Conservation (phyloP, 2,888 invertebrate genomes). For the Blastobasis adustella region DNA sequence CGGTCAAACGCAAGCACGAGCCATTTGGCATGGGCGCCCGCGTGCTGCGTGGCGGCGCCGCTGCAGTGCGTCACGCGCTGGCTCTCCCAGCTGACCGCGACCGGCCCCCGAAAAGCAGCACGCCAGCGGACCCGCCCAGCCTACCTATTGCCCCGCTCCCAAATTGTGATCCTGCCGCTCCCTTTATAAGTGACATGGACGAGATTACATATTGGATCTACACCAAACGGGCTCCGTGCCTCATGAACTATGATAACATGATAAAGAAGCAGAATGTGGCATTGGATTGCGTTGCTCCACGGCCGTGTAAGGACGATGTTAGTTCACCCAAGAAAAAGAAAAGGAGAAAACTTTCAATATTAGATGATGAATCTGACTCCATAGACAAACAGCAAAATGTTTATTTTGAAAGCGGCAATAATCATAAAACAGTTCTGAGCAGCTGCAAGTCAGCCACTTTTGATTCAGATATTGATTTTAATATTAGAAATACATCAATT, state of each 20-base stretch:
- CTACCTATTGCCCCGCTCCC: conserved; percentile 8
- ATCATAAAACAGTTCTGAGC: conserved; percentile 27
- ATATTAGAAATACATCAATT: conserved; percentile 46
- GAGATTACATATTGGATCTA: conserved; percentile 66
- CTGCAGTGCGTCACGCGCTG: conserved; percentile 30
- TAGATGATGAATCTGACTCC: conserved; percentile 47
- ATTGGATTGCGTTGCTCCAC: conserved; percentile 39
- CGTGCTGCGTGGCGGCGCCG: conserved; percentile 35
- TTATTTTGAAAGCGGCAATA: conserved; percentile 46
- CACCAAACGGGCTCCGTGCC: conserved; percentile 64
- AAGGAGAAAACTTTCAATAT: conserved; percentile 45
- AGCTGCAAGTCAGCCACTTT: conserved; percentile 41
- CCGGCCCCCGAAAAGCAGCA: conserved; percentile 15
- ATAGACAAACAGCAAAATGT: conserved; percentile 43
- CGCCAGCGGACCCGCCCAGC: conserved; percentile 31
- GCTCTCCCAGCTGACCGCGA: conserved; percentile 20
- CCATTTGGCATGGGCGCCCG: conserved; percentile 19
- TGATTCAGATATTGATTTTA: conserved; percentile 52
- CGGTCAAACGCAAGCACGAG: conserved; percentile 30
- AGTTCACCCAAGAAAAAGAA: conserved; percentile 47
- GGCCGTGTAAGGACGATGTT: conserved; percentile 25
- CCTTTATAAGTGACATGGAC: conserved; percentile 66
- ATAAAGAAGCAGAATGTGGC: conserved; percentile 39
- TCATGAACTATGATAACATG: conserved; percentile 52
- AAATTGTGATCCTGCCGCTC: conserved; percentile 21